These are phyloP conservation scores for Myiopsitta monachus DNA, from an alignment of 2,113 vertebrate genomes.

Conservation along the genomic window DNA sequence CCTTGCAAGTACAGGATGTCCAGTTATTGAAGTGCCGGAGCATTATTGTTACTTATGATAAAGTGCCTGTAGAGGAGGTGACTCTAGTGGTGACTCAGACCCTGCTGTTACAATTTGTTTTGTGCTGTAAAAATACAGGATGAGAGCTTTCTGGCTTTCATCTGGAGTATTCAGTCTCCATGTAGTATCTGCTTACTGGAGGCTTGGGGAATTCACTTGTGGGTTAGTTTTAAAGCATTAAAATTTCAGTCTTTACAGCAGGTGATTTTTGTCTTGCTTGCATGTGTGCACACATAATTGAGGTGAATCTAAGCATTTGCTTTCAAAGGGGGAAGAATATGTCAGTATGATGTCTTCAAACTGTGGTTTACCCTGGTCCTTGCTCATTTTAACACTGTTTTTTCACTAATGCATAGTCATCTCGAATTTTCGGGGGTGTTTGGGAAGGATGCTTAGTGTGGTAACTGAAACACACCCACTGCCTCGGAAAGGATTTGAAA, in stretches of 20 bases:
- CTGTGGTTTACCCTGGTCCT: not conserved
- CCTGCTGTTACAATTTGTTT: not conserved
- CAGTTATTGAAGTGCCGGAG: not conserved
- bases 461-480: not conserved
- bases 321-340: not conserved
- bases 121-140: not conserved
- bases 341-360: not conserved
- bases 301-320: not conserved
- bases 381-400: fast-evolving
- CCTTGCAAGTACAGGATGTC: not conserved
- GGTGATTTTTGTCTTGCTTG: not conserved
- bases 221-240: not conserved
- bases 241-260: not conserved
- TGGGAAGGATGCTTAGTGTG: not conserved
- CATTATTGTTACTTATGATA: not conserved
- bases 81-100: not conserved
- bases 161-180: fast-evolving
- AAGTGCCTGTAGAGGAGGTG: not conserved
- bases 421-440: not conserved
- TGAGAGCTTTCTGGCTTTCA: not conserved
- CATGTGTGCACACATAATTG: fast-evolving
- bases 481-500: not conserved
- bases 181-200: not conserved
- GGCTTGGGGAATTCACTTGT: not conserved
- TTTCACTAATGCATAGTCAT: not conserved